phyloP scores from a whole-genome alignment of 1,140 invertebrate genomes.

The Cherax destructor region DNA sequence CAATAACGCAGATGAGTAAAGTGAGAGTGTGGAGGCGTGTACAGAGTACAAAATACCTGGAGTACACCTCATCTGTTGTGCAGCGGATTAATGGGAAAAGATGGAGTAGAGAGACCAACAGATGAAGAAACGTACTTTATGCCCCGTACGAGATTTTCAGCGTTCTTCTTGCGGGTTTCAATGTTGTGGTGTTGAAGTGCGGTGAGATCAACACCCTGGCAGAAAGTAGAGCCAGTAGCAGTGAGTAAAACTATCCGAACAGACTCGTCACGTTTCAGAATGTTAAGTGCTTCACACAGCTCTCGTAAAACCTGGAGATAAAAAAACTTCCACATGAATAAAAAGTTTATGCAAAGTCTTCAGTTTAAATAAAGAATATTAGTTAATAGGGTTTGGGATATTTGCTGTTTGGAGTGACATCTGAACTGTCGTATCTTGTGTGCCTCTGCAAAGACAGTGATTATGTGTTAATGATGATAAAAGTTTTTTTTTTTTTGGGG shows the following conservation, averaged over 20 bases:
- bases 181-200: constrained; percentile 78
- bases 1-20: too few relatives aligned
- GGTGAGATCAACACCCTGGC: constrained; percentile 84
- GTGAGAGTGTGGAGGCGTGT: too few relatives aligned
- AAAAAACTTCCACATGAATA: neutral
- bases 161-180: constrained; percentile 79
- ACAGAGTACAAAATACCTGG: too few relatives aligned
- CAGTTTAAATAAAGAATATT: neutral
- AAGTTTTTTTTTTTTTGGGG: too few relatives aligned
- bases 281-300: constrained; percentile 79
- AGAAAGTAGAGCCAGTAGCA: constrained; percentile 81
- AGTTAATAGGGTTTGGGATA: neutral
- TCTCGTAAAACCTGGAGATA: constrained; percentile 75
- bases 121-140: constrained; percentile 79
- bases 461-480: too few relatives aligned
- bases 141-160: constrained; percentile 79
- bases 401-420: too few relatives aligned
- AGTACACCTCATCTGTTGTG: too few relatives aligned
- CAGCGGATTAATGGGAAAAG: neutral
- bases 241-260: constrained; percentile 82
- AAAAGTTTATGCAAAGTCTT: neutral
- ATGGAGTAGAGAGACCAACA: too few relatives aligned
- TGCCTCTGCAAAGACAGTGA: too few relatives aligned
- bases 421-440: too few relatives aligned
- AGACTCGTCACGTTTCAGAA: constrained; percentile 79